A percentile compares a stretch with the other conserved stretches of the same genome.
Conservation (phyloP, 2,113 vertebrate species). For the Podarcis muralis region DNA sequence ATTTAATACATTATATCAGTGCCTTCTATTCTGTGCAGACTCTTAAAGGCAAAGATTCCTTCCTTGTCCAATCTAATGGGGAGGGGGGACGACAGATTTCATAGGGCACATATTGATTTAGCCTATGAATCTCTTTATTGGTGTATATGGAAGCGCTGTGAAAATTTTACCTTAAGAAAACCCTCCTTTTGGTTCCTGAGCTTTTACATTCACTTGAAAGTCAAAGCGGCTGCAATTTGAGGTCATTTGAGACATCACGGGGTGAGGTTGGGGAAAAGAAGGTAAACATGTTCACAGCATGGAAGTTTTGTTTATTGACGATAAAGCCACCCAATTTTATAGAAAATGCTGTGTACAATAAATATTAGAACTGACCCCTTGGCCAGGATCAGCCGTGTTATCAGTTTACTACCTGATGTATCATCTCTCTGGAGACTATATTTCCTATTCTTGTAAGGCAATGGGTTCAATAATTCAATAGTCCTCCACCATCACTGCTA, state of each 20-base stretch:
- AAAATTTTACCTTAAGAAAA: conserved; percentile 31
- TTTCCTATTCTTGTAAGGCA: conserved; percentile 22
- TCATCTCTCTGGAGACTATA: conserved; percentile 15
- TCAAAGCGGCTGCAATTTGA: conserved; percentile 35
- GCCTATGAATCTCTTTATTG: neutral
- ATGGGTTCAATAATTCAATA: conserved; percentile 18
- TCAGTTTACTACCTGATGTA: conserved; percentile 41
- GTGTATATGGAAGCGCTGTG: conserved; percentile 28
- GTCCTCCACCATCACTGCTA: neutral
- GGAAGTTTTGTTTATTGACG: conserved; percentile 18
- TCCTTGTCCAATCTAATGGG: conserved; percentile 24
- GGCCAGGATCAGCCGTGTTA: conserved; percentile 47
- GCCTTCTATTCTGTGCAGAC: conserved; percentile 29
- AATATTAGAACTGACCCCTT: conserved; percentile 41
- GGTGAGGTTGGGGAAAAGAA: conserved; percentile 18
- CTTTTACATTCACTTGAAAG: conserved; percentile 47
- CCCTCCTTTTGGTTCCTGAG: conserved; percentile 17
- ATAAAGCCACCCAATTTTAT: conserved; percentile 10
- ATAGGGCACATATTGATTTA: conserved; percentile 22
- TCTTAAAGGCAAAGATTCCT: conserved; percentile 28
- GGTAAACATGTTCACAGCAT: fast-evolving
- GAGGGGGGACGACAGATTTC: neutral
- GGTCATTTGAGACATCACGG: conserved; percentile 44
- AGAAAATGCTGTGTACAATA: conserved; percentile 34
- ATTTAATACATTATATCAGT: conserved; percentile 60